Evolutionary conservation across 2,113 vertebrate genomes (phyloP), one percentile per base, ranked within the genome.

Genomic region (Leptocoma aspasia): DNA sequence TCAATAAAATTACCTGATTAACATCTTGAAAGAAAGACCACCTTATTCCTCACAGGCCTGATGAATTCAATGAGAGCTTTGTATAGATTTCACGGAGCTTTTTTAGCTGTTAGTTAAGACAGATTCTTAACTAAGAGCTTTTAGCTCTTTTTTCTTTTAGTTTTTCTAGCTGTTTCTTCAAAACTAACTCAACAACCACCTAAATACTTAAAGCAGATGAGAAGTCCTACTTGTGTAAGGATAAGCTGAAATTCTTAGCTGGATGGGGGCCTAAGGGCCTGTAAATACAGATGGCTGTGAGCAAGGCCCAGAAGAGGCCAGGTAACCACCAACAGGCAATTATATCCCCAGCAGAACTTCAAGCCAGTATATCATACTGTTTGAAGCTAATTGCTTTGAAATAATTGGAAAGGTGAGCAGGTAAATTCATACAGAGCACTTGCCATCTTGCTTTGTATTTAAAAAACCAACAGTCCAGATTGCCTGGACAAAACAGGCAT

Each of bases 341-440:
- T 95, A 69, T 86, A 70, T 69, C 73, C 90, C 89, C 53, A 64
- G 37, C 65, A 91, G 85, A 96, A 94, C 80, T 86, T 88, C 80
- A n/a, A 85, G 72, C 73, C 83, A 80, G 65, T 85, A 37, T 41
- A 65, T 94, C 92, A 89, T 69, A 88, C 91, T 87, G 82, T 88
- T 97, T 93, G 94, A 95, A 97, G 91, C 90, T 96, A 97, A 97
- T 97, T 96, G 95, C 94, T 96, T 95, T 91, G 89, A 96, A 97
- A 95, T 95, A 95, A 97, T 95, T 96, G 94, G 93, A 91, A 92
- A 97, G 94, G 95, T 96, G 92, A 97, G 73, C 94, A 95, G 91
- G 70, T 93, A 85, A 92, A 87, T 95, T 96, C 96, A 96, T 71
- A 82, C 83, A 49, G 91, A 94, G 92, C 49, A 87, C 92, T 91